These are phyloP conservation scores for Patella ulyssiponensis DNA, from an alignment of 2,888 invertebrate genomes.

Conservation along the genomic window DNA sequence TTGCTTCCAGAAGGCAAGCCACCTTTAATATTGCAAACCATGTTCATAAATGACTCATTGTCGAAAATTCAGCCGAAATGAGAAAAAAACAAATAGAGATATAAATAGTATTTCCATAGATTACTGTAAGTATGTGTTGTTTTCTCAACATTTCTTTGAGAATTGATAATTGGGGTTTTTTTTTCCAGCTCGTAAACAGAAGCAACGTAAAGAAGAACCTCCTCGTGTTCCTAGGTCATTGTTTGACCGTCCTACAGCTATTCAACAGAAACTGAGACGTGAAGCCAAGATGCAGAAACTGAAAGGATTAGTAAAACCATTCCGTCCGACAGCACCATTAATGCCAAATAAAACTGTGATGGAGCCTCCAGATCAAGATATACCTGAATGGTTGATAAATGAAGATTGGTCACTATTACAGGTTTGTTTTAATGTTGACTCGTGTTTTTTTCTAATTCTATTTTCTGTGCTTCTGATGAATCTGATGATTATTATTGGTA, in stretches of 20 bases:
- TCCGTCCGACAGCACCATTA: constrained; percentile 48
- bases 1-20: no score
- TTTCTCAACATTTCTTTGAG: no score
- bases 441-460: no score
- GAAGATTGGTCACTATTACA: constrained; percentile 89
- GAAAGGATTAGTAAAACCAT: constrained; percentile 61
- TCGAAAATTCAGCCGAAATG: no score
- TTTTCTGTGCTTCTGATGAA: background rate
- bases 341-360: constrained; percentile 35
- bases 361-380: constrained; percentile 69
- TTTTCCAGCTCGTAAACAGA: constrained; percentile 68
- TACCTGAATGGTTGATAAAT: constrained; percentile 90
- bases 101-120: no score
- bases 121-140: no score
- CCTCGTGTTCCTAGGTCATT: constrained; percentile 85
- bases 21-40: no score
- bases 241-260: constrained; percentile 85
- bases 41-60: no score
- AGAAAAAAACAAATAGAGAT: no score
- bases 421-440: constrained; percentile 41
- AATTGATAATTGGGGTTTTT: background rate
- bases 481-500: background rate
- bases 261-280: constrained; percentile 82
- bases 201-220: constrained; percentile 80
- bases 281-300: constrained; percentile 85